Percentiles rank a stretch among this genome's conserved stretches.
phyloP scores from a whole-genome alignment of 1,140 invertebrate species.

The Heliconius nattereri region DNA sequence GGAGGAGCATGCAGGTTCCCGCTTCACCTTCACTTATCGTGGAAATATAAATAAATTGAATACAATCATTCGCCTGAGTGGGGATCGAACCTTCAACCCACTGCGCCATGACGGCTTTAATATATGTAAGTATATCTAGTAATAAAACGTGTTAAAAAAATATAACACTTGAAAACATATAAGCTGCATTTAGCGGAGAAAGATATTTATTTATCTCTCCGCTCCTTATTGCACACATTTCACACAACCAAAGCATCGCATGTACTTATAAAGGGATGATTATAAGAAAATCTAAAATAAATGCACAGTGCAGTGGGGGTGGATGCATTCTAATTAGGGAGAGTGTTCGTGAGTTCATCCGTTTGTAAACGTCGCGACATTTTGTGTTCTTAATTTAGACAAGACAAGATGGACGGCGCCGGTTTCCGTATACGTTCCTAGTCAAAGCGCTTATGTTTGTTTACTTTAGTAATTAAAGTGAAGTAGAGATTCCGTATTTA shows the following conservation, averaged over 20 bases:
- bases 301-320: not conserved
- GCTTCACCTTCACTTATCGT: no score
- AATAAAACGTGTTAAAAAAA: no score
- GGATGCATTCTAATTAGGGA: conserved; percentile 1
- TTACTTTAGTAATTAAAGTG: conserved; percentile 3
- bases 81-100: not conserved
- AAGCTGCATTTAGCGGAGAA: no score
- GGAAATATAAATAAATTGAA: no score
- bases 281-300: not conserved
- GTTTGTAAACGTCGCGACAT: not conserved
- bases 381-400: conserved; percentile 3
- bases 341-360: conserved; percentile 3
- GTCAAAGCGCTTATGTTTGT: conserved; percentile 9
- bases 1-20: no score
- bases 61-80: no score
- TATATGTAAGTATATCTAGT: no score
- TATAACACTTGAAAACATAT: no score
- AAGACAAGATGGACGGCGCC: not conserved
- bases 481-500: not conserved
- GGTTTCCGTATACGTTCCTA: conserved; percentile 8
- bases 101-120: not conserved
- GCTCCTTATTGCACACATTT: no score
- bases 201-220: no score
- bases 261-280: no score
- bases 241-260: no score